Evolutionary conservation across 2,113 vertebrate species (phyloP).

Genomic region (Eidolon helvum): DNA sequence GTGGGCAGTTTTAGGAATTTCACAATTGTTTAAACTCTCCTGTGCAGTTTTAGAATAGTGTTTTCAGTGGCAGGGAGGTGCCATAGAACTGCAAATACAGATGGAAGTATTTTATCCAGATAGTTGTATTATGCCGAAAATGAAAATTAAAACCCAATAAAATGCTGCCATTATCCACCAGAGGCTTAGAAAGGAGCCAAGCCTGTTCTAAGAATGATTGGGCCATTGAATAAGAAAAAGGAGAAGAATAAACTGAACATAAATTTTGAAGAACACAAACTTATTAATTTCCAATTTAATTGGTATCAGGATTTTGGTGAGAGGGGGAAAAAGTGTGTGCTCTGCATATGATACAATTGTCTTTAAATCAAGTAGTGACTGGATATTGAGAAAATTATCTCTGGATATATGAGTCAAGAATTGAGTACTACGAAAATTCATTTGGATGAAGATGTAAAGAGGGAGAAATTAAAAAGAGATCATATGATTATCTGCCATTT

Average conservation of each 20-base stretch:
- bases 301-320: not conserved
- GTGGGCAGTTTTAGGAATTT: conserved; percentile 14
- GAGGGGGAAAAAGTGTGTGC: not conserved
- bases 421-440: not conserved
- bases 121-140: not conserved
- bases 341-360: not conserved
- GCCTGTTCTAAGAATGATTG: not conserved
- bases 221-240: not conserved
- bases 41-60: not conserved
- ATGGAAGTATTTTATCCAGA: not conserved
- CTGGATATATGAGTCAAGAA: not conserved
- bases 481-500: not conserved
- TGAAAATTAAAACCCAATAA: not conserved
- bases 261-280: not conserved
- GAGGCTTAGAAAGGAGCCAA: not conserved
- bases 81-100: not conserved
- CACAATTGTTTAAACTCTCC: not conserved
- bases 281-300: not conserved
- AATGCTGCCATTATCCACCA: not conserved
- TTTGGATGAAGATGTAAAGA: not conserved
- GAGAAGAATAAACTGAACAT: not conserved
- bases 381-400: not conserved
- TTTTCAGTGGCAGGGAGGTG: conserved; percentile 1
- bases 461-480: not conserved
- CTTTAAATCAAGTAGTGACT: not conserved